A percentile compares a stretch with the other conserved stretches of the same genome.
Conservation (phyloP, 2,888 invertebrate species). For the Ernsta delagoae region DNA sequence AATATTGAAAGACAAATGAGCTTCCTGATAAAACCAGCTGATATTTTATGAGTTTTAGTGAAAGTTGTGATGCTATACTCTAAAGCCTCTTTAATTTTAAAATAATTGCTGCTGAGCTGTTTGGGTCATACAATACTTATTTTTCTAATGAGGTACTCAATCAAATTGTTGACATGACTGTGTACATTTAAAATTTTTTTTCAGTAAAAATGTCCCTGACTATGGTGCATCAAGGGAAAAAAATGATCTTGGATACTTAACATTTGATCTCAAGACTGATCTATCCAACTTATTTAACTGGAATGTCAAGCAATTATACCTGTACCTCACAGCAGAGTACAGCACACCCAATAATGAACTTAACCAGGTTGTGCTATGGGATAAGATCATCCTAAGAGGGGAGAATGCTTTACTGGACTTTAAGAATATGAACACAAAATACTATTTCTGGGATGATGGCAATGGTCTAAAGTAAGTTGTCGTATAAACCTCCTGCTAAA, state of each 20-base stretch:
- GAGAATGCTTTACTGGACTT: conserved; percentile 97
- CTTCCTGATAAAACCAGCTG: too few relatives aligned
- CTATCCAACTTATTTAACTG: conserved; percentile 97
- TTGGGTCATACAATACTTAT: too few relatives aligned
- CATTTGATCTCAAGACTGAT: conserved; percentile 97
- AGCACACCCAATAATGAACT: conserved; percentile 93
- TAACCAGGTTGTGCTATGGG: conserved; percentile 98
- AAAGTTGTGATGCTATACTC: too few relatives aligned
- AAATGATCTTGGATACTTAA: conserved; percentile 97
- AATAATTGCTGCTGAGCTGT: too few relatives aligned
- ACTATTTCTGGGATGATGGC: conserved; percentile 99
- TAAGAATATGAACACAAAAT: conserved; percentile 98
- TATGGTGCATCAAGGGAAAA: conserved; percentile 97
- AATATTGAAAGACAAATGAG: too few relatives aligned
- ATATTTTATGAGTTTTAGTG: too few relatives aligned
- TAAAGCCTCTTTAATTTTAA: too few relatives aligned
- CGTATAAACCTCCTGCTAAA: not conserved
- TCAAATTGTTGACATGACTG: too few relatives aligned
- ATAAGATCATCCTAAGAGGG: conserved; percentile 97
- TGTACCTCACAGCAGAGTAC: conserved; percentile 99
- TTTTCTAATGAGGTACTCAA: too few relatives aligned
- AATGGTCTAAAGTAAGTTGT: conserved; percentile 94
- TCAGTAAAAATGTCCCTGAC: conserved; percentile 97
- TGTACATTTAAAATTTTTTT: conserved; percentile 53
- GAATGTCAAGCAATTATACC: conserved; percentile 99